Evolutionary conservation across 2,113 vertebrate genomes (phyloP), one percentile per base, ranked within the genome.

Genomic region (Pseudopipra pipra): DNA sequence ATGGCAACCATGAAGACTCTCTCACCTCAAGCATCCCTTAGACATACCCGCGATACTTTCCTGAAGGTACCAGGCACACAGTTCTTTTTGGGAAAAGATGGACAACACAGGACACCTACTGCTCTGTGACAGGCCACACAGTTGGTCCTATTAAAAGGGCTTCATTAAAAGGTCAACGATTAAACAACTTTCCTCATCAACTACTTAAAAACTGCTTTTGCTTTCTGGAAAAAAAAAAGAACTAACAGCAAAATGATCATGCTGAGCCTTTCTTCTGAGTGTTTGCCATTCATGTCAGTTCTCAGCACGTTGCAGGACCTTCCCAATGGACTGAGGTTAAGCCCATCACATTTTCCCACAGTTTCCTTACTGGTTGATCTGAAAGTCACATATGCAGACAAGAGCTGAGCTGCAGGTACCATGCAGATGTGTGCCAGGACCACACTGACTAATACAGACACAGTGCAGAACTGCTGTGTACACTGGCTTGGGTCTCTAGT

Each of bases 401-500:
- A 28, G 17, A 66, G 25, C 27, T 20, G 27, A 47, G 20, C 55
- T 41, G 49, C 35, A 44, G 41, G 44, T 66, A 61, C 16, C 21
- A 66, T 12, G 51, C 56, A 52, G n/a, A 61, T 71, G 19, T 13
- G 59, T n/a, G 41, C 39, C 39, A 67, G 77, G 43, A 27, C 30
- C 21, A 62, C 0, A 0, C 12, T 78, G 78, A 63, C 12, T 76
- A 20, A 51, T 0, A 0, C 0, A 71, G 68, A 75, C 22, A 62
- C 10, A 37, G n/a, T 3, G 11, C 43, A 92, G 73, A 27, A 17
- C 14, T 41, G 35, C 39, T 41, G 22, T 8, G 10, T 19, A 43
- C 3, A 3, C 20, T 49, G 23, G 25, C 37, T 52, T 28, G 11
- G 19, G 25, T 25, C 17, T 89, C 43, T 13, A 54, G 17, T 5